Evolutionary conservation across 1,140 invertebrate species (phyloP).

Genomic region (Aphis gossypii): DNA sequence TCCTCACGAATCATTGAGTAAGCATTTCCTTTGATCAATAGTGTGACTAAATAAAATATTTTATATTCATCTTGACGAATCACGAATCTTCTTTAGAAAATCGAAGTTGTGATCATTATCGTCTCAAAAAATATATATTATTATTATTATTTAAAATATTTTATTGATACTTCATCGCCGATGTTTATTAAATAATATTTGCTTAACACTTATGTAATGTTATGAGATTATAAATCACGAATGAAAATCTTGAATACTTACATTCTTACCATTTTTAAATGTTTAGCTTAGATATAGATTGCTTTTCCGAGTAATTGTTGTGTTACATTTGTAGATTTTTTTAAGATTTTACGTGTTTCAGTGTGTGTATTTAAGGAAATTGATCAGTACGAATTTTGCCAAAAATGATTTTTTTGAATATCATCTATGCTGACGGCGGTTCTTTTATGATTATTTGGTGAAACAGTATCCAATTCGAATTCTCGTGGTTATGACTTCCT

Average conservation of each 20-base stretch:
- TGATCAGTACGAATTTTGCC: background rate
- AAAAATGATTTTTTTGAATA: background rate
- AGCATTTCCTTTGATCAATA: background rate
- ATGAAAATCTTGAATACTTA: too few relatives aligned
- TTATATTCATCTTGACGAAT: background rate
- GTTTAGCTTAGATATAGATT: background rate
- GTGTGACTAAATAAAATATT: background rate
- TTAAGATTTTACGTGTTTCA: background rate
- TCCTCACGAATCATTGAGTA: background rate
- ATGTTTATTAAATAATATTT: background rate
- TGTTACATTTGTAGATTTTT: background rate
- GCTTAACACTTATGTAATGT: too few relatives aligned
- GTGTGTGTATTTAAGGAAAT: too few relatives aligned
- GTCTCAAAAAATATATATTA: background rate
- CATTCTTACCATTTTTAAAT: background rate
- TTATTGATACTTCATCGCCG: background rate
- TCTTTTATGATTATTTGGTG: background rate
- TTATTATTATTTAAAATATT: background rate
- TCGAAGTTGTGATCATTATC: too few relatives aligned
- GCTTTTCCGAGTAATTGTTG: background rate
- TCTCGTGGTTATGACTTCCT: background rate
- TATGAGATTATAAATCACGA: too few relatives aligned
- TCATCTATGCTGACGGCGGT: background rate
- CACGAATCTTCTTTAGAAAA: background rate
- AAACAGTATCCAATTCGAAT: background rate